These are phyloP conservation scores for Ditula angustiorana DNA, from an alignment of 2,888 invertebrate species.

Conservation along the genomic window DNA sequence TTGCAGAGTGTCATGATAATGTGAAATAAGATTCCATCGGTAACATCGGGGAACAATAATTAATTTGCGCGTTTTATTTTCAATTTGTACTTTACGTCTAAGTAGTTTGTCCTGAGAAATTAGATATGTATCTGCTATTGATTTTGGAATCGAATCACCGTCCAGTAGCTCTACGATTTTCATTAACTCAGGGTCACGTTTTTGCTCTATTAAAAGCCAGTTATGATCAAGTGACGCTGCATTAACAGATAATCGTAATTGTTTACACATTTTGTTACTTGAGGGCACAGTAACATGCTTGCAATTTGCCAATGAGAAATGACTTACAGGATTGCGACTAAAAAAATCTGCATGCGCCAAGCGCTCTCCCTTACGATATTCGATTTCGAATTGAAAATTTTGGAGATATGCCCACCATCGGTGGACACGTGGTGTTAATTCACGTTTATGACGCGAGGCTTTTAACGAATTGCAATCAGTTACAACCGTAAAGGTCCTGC, in stretches of 20 bases:
- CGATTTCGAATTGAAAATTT: conserved; percentile 27
- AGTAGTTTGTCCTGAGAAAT: conserved; percentile 37
- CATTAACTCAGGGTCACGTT: not conserved
- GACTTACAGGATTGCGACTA: not conserved
- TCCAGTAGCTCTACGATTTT: conserved; percentile 33
- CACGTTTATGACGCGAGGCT: not conserved
- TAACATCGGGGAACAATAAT: conserved; percentile 36
- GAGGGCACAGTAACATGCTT: no score
- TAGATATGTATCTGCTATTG: conserved; percentile 30
- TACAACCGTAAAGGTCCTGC: not conserved
- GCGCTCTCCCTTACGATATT: not conserved
- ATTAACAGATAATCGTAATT: no score
- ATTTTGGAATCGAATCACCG: conserved; percentile 32
- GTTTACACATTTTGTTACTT: no score
- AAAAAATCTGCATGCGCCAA: not conserved
- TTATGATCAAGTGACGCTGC: not conserved
- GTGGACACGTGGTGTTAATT: not conserved
- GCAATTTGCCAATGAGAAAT: no score
- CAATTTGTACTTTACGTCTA: conserved; percentile 39
- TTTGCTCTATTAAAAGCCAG: conserved; percentile 2
- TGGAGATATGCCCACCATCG: conserved; percentile 40
- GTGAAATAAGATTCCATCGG: conserved; percentile 29
- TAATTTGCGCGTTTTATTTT: conserved; percentile 31
- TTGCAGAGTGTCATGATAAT: conserved; percentile 27
- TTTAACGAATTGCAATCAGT: conserved; percentile 1